Evolutionary conservation across 2,888 invertebrate genomes (phyloP), one percentile per base, ranked within the genome.

Genomic region (Gerris lacustris): DNA sequence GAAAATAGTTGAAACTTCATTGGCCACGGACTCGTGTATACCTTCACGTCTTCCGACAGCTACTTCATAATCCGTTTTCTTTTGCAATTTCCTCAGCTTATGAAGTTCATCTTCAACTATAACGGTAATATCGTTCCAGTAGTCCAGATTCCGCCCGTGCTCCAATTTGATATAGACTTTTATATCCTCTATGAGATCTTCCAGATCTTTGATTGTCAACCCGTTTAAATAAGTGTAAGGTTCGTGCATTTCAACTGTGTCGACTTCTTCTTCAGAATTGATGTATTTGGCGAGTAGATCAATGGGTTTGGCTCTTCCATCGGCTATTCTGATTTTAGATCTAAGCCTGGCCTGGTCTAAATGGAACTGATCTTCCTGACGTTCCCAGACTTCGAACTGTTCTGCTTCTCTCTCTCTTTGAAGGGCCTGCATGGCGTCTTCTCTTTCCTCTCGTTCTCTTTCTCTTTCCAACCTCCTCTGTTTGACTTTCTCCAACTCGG

Each of bases 311-410:
- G 98, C 97, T 77, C 98, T 84, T 6, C 95, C 95, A 80, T 98
- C 97, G 74, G 96, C 91, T 72, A 99, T 98, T 73, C 99, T 87
- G 75, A 99, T 97, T 79, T 92, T 89, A 69, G 96, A 96, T 77
- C 98, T 85, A 71, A 96, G 83, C 62, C 94, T 86, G 0, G 98
- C 97, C 83, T 99, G 99, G 78, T 97, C 92, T 78, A 99, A 83
- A 80, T 98, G 98, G 83, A 99, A 99, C 80, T 93, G 89, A 81
- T 98, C 96, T 82, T 99, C 99, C 79, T 97, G 96, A 63, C 91
- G 86, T 78, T 93, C 92, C 96, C 97, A 98, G 78, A 92, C 92
- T 80, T 92, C 87, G 80, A 91, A 90, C 80, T 94, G 94, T 71
- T 93, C 92, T 70, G 95, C 90, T 82, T 94, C 90, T 82, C 94